A percentile compares a stretch with the other conserved stretches of the same genome.
These are phyloP conservation scores for Drosophila grimshawi DNA, from an alignment of 1,140 invertebrate species.

Conservation along the genomic window DNA sequence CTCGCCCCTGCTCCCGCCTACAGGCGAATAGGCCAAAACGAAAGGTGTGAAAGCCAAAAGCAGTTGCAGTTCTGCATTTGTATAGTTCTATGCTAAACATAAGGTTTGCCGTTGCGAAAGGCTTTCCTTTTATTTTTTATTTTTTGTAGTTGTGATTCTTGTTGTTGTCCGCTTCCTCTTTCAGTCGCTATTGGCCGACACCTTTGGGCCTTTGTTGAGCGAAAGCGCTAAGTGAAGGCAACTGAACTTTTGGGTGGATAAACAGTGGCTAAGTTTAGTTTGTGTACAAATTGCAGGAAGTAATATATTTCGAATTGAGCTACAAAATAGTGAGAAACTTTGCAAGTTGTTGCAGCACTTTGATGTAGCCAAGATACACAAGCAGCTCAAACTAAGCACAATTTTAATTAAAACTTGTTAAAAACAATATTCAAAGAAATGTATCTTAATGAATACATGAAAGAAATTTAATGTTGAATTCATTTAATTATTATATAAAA, in stretches of 20 bases:
- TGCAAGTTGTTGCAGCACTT: too few species aligned
- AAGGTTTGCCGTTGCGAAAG: slow-evolving; percentile 27
- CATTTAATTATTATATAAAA: too few species aligned
- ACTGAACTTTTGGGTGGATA: not conserved
- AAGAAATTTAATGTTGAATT: not conserved
- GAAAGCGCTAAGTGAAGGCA: slow-evolving; percentile 20
- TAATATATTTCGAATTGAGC: not conserved
- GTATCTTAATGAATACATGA: too few species aligned
- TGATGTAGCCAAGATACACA: too few species aligned
- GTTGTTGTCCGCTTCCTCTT: not conserved
- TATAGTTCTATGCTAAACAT: slow-evolving; percentile 42
- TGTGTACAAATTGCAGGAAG: not conserved
- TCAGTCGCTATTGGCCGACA: slow-evolving; percentile 4
- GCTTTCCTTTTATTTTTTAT: slow-evolving; percentile 3
- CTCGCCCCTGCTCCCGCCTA: not conserved
- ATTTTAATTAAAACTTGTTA: too few species aligned
- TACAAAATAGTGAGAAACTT: too few species aligned
- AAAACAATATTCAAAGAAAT: too few species aligned
- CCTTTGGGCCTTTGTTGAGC: slow-evolving; percentile 10
- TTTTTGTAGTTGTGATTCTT: slow-evolving; percentile 6
- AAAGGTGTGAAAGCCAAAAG: slow-evolving; percentile 66
- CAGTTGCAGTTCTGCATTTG: slow-evolving; percentile 16
- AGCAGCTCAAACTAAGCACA: too few species aligned
- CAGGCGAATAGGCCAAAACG: slow-evolving; percentile 9
- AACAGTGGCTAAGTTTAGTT: not conserved